Evolutionary conservation across 2,888 invertebrate genomes (phyloP), one percentile per base, ranked within the genome.

Genomic region (Cheilosia soror): DNA sequence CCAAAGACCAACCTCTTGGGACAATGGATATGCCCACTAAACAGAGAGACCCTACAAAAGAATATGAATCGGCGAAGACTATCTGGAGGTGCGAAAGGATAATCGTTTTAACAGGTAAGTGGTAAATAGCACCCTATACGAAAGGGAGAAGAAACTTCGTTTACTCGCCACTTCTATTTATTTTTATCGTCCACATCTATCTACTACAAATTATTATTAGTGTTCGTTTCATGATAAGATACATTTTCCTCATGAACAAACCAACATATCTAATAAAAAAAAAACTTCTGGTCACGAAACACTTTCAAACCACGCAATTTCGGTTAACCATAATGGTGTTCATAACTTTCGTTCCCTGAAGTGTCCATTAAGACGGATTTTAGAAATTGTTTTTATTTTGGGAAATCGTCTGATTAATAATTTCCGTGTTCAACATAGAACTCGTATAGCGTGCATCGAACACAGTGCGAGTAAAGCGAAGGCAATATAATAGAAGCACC

Each of bases 351-450:
- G 1, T 53, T 73, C 51, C 51, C 33, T 7, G 15, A 33, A 63
- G 31, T 69, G 29, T 69, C 63, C 63, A 63, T 80, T 49, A 66
- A 29, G 40, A 25, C 11, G 37, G 40, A 31, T 71, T 62, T 55
- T 62, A 65, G 57, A 72, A 63, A 37, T 69, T 47, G 20, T 53
- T 42, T 53, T 53, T 77, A 42, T 62, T 58, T 71, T 77, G 66
- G 60, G 71, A 49, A 75, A 63, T 79, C 71, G 53, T 71, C 71
- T 84, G 75, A 84, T 84, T 84, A 79, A 84, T 84, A 84, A 79
- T 84, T 84, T 84, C 84, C 84, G 84, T 84, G 84, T 71, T 79
- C 58, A 73, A 71, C 40, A 68, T 53, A 71, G 79, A 51, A 84
- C 84, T 37, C 37, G 1, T 37, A 53, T 85, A 80, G 76, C 80